phyloP scores from a whole-genome alignment of 1,140 invertebrate species.

The Leptinotarsa texana region DNA sequence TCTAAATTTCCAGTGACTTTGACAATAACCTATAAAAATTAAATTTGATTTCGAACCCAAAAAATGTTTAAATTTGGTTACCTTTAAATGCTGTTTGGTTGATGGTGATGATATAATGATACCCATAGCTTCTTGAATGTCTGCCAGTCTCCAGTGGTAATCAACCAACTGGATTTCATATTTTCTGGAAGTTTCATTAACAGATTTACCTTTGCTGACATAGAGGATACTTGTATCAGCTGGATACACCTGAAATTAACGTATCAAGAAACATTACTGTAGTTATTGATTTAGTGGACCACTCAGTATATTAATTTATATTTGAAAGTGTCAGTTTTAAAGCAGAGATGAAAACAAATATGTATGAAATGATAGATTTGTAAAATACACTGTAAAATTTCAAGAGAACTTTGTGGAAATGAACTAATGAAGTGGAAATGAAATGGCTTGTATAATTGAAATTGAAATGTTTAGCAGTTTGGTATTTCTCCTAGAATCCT shows the following conservation, averaged over 20 bases:
- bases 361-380: too few relatives aligned
- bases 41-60: not conserved
- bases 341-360: not conserved
- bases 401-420: too few relatives aligned
- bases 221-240: slow-evolving; percentile 46
- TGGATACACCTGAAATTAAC: slow-evolving; percentile 39
- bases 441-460: too few relatives aligned
- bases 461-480: too few relatives aligned
- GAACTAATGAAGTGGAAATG: too few relatives aligned
- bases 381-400: too few relatives aligned
- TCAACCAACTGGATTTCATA: slow-evolving; percentile 47
- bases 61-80: slow-evolving; percentile 29
- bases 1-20: slow-evolving; percentile 39
- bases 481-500: too few relatives aligned
- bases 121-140: slow-evolving; percentile 47
- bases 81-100: slow-evolving; percentile 45
- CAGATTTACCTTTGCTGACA: slow-evolving; percentile 33
- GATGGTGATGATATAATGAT: slow-evolving; percentile 43
- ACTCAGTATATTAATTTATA: too few relatives aligned
- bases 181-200: slow-evolving; percentile 30
- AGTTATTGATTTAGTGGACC: too few relatives aligned
- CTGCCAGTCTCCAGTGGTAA: slow-evolving; percentile 51
- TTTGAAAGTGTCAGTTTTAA: too few relatives aligned
- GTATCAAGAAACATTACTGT: too few relatives aligned
- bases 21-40: slow-evolving; percentile 42